These are phyloP conservation scores for Phenganax subtilis DNA, from an alignment of 92 coral and sea anemone genomes.

Conservation along the genomic window DNA sequence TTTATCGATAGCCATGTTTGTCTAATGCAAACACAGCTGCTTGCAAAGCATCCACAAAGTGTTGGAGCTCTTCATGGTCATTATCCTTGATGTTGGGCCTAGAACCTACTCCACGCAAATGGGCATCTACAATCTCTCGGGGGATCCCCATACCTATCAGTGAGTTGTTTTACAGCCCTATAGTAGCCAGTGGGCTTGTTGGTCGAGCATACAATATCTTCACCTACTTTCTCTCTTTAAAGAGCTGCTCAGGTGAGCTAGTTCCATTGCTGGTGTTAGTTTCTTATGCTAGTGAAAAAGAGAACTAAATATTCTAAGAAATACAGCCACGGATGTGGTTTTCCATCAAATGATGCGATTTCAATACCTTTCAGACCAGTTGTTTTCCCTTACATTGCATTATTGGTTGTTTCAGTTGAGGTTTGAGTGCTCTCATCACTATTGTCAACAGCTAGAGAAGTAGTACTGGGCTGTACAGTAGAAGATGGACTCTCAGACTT, in stretches of 20 bases:
- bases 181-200: constrained; percentile 39
- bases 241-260: constrained; percentile 39
- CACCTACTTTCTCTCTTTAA: constrained; percentile 34
- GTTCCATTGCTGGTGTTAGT: constrained; percentile 19
- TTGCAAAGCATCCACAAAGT: constrained; percentile 52
- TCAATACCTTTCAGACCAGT: constrained; percentile 29
- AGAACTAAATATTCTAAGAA: constrained; percentile 34
- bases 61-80: constrained; percentile 42
- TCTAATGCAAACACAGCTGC: constrained; percentile 56
- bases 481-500: not conserved
- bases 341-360: constrained; percentile 19
- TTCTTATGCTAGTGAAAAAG: constrained; percentile 35
- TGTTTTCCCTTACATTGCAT: not conserved
- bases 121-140: constrained; percentile 46
- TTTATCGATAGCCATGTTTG: constrained; percentile 33
- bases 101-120: constrained; percentile 35
- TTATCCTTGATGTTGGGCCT: constrained; percentile 37
- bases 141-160: constrained; percentile 52
- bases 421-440: not conserved
- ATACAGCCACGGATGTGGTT: constrained; percentile 23
- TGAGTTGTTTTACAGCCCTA: constrained; percentile 39
- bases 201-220: constrained; percentile 37
- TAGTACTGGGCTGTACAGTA: not conserved
- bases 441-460: not conserved
- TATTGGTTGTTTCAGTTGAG: not conserved